phyloP scores from a whole-genome alignment of 92 coral and sea anemone species.

The Parazoanthus swiftii region DNA sequence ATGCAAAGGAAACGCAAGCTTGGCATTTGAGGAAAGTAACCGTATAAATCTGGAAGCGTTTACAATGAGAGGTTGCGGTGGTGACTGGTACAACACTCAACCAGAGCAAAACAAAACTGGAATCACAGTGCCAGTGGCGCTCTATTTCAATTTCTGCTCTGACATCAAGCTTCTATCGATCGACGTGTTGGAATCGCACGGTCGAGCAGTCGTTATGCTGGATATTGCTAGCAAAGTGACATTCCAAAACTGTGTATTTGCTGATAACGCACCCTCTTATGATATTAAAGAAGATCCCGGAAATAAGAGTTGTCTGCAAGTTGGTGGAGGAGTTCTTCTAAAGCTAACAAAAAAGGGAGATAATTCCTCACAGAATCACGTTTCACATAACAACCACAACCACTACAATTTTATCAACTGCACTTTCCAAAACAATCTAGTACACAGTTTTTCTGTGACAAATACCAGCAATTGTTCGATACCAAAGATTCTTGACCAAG shows the following conservation, averaged over 20 bases:
- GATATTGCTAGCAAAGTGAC: neutral
- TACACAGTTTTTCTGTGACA: neutral
- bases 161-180: neutral
- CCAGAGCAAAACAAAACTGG: neutral
- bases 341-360: neutral
- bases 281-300: neutral
- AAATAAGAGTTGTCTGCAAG: neutral
- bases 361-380: neutral
- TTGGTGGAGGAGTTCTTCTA: conserved; percentile 22
- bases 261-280: neutral
- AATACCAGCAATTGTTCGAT: neutral
- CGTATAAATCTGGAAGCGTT: conserved; percentile 41
- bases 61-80: conserved; percentile 44
- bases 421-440: neutral
- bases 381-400: neutral
- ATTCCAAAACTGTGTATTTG: conserved; percentile 12
- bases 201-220: conserved; percentile 12
- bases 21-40: conserved; percentile 44
- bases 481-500: neutral
- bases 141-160: conserved; percentile 14
- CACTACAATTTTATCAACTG: conserved; percentile 3
- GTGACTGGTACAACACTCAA: neutral
- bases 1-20: conserved; percentile 43
- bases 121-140: neutral
- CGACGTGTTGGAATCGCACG: neutral